Evolutionary conservation across 2,888 invertebrate genomes (phyloP), one percentile per base, ranked within the genome.

Genomic region (Operophtera brumata): DNA sequence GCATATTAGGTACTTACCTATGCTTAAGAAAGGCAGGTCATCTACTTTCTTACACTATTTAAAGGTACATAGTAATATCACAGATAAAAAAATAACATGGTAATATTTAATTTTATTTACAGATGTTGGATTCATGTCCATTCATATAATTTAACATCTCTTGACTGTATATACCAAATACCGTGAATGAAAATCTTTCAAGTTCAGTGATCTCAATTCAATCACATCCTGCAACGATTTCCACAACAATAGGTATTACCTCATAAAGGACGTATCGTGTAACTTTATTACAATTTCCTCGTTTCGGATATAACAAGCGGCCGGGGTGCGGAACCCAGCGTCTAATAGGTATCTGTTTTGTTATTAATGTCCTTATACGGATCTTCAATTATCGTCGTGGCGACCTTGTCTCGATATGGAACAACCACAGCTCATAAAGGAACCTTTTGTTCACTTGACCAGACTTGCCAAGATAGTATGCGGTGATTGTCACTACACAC

Each of bases 301-400:
- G 80, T 84, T 82, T 78, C 73, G 69, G 72, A 73, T 74, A 77
- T 79, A 80, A 81, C 77, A 78, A 82, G 73, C 77, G 64, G 70
- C 71, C 69, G 75, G 78, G 78, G 74, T 69, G 68, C 66, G 70
- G 71, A 70, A 68, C 77, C 77, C 65, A 72, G 69, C 71, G 66
- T 74, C 79, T 80, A 82, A 84, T 84, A 74, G 73, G 76, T 78
- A 84, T 82, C 83, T 82, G 78, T 84, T 85, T 80, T 82, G 83
- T 84, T 85, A 84, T 86, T 86, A 84, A 86, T 84, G 81, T 75
- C 78, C 75, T 77, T 77, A 80, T 82, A 80, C 79, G 76, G 78
- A 77, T 77, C 78, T 82, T 80, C 80, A 85, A 86, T 86, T 84
- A 78, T 79, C 71, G 71, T 69, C 65, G 68, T 64, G 65, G 61